A percentile compares a stretch with the other conserved stretches of the same genome.
Evolutionary conservation across 2,797 vertebrate species (phyloP).

Genomic region (Sebastes minor): DNA sequence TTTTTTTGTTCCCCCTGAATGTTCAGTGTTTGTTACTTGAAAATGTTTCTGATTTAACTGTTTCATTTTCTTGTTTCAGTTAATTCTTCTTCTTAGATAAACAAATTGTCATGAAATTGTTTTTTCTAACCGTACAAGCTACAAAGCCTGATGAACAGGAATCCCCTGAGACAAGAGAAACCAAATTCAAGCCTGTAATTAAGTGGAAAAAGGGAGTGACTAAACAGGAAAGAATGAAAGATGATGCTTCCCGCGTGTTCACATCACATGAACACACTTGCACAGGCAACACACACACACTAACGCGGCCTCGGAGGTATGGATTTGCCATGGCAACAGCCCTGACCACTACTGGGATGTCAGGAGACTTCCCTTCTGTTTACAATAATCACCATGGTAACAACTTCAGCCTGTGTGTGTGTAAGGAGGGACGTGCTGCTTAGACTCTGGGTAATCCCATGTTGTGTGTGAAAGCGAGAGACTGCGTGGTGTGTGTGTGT

Average conservation of each 20-base stretch:
- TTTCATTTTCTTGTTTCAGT: neutral
- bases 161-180: neutral
- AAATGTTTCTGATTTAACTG: neutral
- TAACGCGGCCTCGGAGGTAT: slow-evolving; percentile 18
- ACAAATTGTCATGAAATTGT: neutral
- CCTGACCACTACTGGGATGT: slow-evolving; percentile 31
- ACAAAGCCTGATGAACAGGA: neutral
- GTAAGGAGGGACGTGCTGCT: neutral
- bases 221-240: slow-evolving; percentile 1
- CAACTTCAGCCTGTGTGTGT: neutral
- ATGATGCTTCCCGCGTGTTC: slow-evolving; percentile 3
- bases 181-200: neutral
- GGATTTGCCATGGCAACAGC: slow-evolving; percentile 67
- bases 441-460: neutral
- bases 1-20: neutral
- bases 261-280: neutral
- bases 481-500: neutral
- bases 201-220: slow-evolving; percentile 1
- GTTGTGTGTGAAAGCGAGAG: neutral
- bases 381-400: slow-evolving; percentile 59
- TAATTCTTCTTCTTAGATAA: neutral
- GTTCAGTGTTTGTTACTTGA: neutral
- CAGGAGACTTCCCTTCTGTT: slow-evolving; percentile 54
- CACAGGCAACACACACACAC: neutral
- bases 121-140: neutral